Evolutionary conservation across 2,113 vertebrate genomes (phyloP).

Genomic region (Myxocyprinus asiaticus): DNA sequence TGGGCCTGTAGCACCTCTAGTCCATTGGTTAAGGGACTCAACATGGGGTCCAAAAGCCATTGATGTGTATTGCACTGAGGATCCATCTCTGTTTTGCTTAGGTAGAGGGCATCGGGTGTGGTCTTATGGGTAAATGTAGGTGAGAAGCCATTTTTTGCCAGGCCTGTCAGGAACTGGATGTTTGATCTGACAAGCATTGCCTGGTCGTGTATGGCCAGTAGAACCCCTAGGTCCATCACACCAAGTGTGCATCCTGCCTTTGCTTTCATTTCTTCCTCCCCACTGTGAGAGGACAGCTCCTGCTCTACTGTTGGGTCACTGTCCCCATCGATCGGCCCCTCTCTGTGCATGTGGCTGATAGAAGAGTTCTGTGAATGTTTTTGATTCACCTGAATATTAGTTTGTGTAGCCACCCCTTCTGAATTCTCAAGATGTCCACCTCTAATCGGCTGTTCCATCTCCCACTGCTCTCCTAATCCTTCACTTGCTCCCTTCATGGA

Average conservation of each 20-base stretch:
- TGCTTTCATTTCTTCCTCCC: background rate
- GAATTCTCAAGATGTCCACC: conserved; percentile 72
- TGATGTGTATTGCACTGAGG: conserved; percentile 68
- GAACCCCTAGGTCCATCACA: conserved; percentile 75
- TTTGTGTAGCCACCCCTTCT: conserved; percentile 76
- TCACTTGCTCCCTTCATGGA: conserved; percentile 62
- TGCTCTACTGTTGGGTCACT: conserved; percentile 52
- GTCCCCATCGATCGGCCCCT: conserved; percentile 63
- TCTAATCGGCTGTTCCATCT: conserved; percentile 54
- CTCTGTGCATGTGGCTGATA: conserved; percentile 67
- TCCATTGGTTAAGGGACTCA: conserved; percentile 82
- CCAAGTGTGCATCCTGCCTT: conserved; percentile 6
- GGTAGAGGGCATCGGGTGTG: conserved; percentile 19
- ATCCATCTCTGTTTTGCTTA: conserved; percentile 63
- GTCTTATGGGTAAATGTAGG: conserved; percentile 31
- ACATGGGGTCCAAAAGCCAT: conserved; percentile 54
- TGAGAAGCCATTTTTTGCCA: conserved; percentile 65
- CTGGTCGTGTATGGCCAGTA: conserved; percentile 85
- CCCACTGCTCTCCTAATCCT: conserved; percentile 22
- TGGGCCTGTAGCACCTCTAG: conserved; percentile 85
- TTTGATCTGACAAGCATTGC: conserved; percentile 83
- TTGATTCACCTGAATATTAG: conserved; percentile 68
- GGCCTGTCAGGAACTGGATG: conserved; percentile 81
- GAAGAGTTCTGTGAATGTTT: conserved; percentile 13
- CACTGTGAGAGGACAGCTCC: conserved; percentile 53